Evolutionary conservation across 2,113 vertebrate species (phyloP).

Genomic region (Anoura caudifer): DNA sequence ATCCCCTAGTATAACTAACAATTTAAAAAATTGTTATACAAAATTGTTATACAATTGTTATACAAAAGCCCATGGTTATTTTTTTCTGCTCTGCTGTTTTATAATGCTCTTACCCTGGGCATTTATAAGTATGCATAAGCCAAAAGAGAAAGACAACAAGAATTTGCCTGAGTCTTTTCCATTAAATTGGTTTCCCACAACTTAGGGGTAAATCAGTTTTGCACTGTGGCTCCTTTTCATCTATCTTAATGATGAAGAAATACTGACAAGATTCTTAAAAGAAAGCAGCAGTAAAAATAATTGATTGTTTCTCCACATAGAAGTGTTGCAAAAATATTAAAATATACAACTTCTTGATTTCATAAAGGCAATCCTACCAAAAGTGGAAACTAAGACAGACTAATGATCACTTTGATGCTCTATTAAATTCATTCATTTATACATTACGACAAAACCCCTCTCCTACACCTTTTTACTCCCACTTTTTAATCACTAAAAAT

Average conservation of each 20-base stretch:
- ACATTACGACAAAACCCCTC: neutral
- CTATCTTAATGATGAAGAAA: neutral
- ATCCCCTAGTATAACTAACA: neutral
- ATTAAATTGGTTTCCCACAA: neutral
- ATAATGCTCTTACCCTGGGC: neutral
- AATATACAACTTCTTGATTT: neutral
- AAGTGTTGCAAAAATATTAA: neutral
- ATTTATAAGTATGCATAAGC: neutral
- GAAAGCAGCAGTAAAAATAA: neutral
- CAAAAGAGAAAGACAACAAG: neutral
- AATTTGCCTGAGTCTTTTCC: neutral
- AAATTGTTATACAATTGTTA: too few relatives aligned
- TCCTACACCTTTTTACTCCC: neutral
- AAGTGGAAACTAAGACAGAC: neutral
- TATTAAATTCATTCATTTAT: neutral
- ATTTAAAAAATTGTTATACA: too few relatives aligned
- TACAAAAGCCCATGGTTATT: neutral
- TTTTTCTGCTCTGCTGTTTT: neutral
- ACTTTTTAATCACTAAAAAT: neutral
- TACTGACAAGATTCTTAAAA: neutral
- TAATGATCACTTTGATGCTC: neutral
- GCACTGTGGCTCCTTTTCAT: neutral
- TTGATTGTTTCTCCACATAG: neutral
- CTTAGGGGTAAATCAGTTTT: neutral
- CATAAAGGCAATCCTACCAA: neutral